Conservation (phyloP, 2,113 vertebrate species). For the Rattus rattus region DNA sequence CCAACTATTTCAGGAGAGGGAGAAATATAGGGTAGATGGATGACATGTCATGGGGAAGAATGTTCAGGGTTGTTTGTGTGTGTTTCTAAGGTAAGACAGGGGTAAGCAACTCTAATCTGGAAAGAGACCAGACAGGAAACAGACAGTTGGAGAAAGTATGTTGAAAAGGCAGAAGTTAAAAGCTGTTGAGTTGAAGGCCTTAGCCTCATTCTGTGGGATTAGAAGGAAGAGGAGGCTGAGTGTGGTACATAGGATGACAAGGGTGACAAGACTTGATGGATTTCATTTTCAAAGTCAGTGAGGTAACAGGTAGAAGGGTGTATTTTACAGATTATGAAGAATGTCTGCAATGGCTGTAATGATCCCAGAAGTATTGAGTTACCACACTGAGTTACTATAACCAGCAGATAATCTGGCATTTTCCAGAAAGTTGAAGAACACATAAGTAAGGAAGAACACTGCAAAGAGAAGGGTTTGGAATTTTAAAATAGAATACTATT, state of each 20-base stretch:
- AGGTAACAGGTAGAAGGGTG: neutral
- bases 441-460: slow-evolving; percentile 20
- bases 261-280: neutral
- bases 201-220: neutral
- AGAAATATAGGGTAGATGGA: neutral
- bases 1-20: neutral
- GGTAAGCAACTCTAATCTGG: neutral
- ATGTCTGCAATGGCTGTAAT: neutral
- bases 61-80: neutral
- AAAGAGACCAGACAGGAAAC: neutral
- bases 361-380: neutral
- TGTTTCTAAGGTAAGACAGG: slow-evolving; percentile 44
- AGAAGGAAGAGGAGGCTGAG: neutral
- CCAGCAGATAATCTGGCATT: neutral
- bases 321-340: neutral
- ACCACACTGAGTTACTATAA: neutral
- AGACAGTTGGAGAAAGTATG: neutral
- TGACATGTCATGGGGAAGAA: neutral
- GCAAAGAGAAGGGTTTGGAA: neutral
- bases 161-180: neutral
- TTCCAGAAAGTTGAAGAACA: neutral
- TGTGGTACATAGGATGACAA: neutral
- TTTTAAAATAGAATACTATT: slow-evolving; percentile 44
- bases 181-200: neutral
- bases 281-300: slow-evolving; percentile 23